Conservation (phyloP, 2,888 invertebrate species). For the Microctonus brassicae region DNA sequence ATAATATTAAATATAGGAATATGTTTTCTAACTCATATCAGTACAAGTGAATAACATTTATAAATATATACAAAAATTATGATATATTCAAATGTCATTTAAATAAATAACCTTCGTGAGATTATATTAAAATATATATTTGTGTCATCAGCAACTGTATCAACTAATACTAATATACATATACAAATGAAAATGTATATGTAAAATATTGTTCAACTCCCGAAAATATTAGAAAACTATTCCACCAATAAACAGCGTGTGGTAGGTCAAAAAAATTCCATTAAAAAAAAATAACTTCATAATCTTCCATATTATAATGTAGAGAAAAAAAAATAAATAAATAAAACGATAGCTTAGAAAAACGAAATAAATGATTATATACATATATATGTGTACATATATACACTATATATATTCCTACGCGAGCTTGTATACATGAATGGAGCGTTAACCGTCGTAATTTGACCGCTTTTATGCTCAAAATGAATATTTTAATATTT, state of each 20-base stretch:
- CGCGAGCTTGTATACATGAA: constrained; percentile 52
- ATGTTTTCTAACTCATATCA: too few species aligned
- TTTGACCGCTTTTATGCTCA: constrained; percentile 63
- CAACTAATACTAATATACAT: too few species aligned
- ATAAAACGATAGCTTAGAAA: constrained; percentile 32
- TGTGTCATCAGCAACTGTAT: not conserved
- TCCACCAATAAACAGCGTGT: constrained; percentile 50
- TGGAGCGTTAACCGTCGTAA: constrained; percentile 63
- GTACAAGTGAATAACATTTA: too few species aligned
- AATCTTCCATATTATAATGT: constrained; percentile 47
- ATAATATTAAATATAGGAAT: too few species aligned
- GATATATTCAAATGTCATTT: not conserved
- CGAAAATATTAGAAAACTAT: not conserved
- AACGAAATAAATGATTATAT: constrained; percentile 30
- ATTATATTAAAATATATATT: not conserved
- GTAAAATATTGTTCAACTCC: too few species aligned
- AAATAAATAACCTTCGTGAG: not conserved
- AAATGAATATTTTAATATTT: constrained; percentile 69
- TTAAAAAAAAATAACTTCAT: not conserved
- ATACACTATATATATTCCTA: not conserved
- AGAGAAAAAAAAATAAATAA: constrained; percentile 51
- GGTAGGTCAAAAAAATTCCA: constrained; percentile 57
- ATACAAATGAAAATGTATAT: not conserved
- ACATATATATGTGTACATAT: constrained; percentile 9
- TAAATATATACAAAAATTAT: too few species aligned